phyloP scores from a whole-genome alignment of 2,797 vertebrate genomes.

The Coreius guichenoti region DNA sequence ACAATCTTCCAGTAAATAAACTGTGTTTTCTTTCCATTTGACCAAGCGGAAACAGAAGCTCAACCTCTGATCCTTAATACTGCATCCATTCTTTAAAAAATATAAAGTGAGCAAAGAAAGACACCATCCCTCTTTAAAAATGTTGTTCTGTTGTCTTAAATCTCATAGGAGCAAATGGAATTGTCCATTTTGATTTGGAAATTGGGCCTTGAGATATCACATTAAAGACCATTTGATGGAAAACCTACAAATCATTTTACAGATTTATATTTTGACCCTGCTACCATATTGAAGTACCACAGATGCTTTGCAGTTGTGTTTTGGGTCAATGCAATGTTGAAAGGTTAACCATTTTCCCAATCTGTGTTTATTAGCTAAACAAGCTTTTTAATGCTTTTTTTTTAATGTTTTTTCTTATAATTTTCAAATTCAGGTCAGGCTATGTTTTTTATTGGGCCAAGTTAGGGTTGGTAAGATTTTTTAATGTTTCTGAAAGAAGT shows the following conservation, averaged over 20 bases:
- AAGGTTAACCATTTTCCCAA: slow-evolving; percentile 4
- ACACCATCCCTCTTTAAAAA: not conserved
- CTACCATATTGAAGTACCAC: not conserved
- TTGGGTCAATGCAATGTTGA: not conserved
- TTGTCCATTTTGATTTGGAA: not conserved
- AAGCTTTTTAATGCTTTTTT: not conserved
- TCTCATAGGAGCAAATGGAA: not conserved
- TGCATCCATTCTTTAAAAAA: not conserved
- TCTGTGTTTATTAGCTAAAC: not conserved
- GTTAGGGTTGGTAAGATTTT: not conserved
- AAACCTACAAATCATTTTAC: not conserved
- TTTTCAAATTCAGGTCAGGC: not conserved
- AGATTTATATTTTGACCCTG: not conserved
- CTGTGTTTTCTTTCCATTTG: not conserved
- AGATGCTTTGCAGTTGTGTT: not conserved
- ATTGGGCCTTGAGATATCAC: not conserved
- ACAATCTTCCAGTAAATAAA: slow-evolving; percentile 11
- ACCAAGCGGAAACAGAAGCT: not conserved
- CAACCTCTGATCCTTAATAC: not conserved
- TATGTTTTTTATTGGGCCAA: not conserved
- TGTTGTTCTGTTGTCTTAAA: not conserved
- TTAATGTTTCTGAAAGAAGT: not conserved
- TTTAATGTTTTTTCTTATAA: too few relatives aligned
- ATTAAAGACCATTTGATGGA: not conserved
- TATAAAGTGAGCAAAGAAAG: slow-evolving; percentile 1